Evolutionary conservation across 2,797 vertebrate species (phyloP).

Genomic region (Huso huso): DNA sequence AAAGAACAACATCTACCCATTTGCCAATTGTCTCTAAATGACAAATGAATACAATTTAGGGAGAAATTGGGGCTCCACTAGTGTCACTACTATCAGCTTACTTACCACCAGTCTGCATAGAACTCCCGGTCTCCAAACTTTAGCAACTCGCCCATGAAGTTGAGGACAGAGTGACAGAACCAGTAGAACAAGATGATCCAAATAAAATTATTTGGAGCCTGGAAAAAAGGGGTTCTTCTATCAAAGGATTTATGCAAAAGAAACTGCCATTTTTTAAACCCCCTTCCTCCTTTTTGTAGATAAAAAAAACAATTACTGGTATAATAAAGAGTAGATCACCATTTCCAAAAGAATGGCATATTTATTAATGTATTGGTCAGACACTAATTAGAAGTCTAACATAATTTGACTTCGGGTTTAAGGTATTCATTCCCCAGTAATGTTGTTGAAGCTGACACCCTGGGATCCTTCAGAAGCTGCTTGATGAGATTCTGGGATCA

Average conservation of each 20-base stretch:
- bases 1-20: no score
- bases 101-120: conserved; percentile 35
- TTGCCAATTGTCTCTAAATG: no score
- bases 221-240: not conserved
- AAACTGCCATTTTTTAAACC: not conserved
- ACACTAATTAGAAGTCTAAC: no score
- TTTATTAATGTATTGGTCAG: not conserved
- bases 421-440: no score
- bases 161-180: conserved; percentile 40
- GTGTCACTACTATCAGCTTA: not conserved
- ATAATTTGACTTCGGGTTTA: no score
- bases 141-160: conserved; percentile 39
- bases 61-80: not conserved
- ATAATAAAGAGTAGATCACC: not conserved
- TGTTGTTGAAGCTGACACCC: no score
- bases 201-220: conserved; percentile 46
- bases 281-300: not conserved
- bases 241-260: not conserved
- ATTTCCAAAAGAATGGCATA: not conserved
- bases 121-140: conserved; percentile 42
- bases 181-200: conserved; percentile 46
- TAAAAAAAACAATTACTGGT: not conserved
- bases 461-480: no score
- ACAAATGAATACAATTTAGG: no score
- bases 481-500: no score